These are phyloP conservation scores for Drosophila lacertosa DNA, from an alignment of 1,140 invertebrate species.

Conservation along the genomic window DNA sequence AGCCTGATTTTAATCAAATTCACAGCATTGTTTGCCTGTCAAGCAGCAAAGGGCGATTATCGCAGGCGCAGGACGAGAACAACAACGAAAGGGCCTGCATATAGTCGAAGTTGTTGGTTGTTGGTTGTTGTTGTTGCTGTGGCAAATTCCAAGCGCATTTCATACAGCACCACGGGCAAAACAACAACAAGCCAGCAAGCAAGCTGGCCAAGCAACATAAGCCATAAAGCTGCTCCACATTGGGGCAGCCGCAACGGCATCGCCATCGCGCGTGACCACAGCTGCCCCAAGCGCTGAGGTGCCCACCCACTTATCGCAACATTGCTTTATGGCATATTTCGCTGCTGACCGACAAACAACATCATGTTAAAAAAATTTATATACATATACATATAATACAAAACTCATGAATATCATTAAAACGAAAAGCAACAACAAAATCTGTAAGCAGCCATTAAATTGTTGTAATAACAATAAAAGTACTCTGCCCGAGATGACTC, in stretches of 20 bases:
- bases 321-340: constrained; percentile 46
- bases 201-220: constrained; percentile 9
- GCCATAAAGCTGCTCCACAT: constrained; percentile 64
- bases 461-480: constrained; percentile 51
- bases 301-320: constrained; percentile 52
- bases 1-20: constrained; percentile 83
- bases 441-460: constrained; percentile 36
- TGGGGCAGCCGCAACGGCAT: constrained; percentile 10
- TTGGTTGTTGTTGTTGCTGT: constrained; percentile 44
- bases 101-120: constrained; percentile 19
- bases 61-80: constrained; percentile 65
- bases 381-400: constrained; percentile 41
- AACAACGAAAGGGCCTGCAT: constrained; percentile 53
- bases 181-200: constrained; percentile 46
- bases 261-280: constrained; percentile 67
- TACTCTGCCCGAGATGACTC: constrained; percentile 34
- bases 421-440: background rate
- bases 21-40: constrained; percentile 84
- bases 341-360: constrained; percentile 26
- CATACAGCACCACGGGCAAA: constrained; percentile 73
- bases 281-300: constrained; percentile 45
- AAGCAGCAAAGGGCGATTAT: constrained; percentile 74
- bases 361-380: constrained; percentile 46
- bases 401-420: constrained; percentile 80
- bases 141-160: constrained; percentile 80